phyloP scores from a whole-genome alignment of 2,888 invertebrate genomes.

The Siphonodentalium dalli region DNA sequence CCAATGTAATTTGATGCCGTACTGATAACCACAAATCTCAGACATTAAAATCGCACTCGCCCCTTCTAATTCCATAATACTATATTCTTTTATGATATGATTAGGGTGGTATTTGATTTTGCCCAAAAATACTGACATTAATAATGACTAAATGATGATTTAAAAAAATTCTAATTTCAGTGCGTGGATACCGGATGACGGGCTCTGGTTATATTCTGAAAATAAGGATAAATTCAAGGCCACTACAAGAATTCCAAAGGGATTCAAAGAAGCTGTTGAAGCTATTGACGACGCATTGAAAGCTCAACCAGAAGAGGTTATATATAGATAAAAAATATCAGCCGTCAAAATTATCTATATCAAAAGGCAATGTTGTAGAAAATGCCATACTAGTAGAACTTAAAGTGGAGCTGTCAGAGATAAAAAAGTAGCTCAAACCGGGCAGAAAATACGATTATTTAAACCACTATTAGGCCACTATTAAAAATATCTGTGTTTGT shows the following conservation, averaged over 20 bases:
- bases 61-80: too few relatives aligned
- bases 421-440: too few relatives aligned
- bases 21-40: too few relatives aligned
- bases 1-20: too few relatives aligned
- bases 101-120: too few relatives aligned
- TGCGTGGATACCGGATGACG: constrained; percentile 88
- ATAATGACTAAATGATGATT: background rate
- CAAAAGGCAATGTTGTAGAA: background rate
- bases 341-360: background rate
- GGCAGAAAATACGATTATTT: too few relatives aligned
- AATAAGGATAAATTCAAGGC: constrained; percentile 76
- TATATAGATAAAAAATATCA: background rate
- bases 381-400: background rate
- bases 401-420: too few relatives aligned
- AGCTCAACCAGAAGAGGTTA: constrained; percentile 45
- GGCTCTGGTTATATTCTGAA: constrained; percentile 82
- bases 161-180: constrained; percentile 36
- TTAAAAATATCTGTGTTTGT: too few relatives aligned
- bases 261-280: constrained; percentile 63
- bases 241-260: constrained; percentile 53
- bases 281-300: constrained; percentile 62
- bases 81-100: too few relatives aligned
- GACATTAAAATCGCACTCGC: too few relatives aligned
- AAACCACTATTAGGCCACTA: too few relatives aligned
- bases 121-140: too few relatives aligned